These are phyloP conservation scores for Carlito syrichta DNA, from an alignment of 2,113 vertebrate genomes.

Conservation along the genomic window DNA sequence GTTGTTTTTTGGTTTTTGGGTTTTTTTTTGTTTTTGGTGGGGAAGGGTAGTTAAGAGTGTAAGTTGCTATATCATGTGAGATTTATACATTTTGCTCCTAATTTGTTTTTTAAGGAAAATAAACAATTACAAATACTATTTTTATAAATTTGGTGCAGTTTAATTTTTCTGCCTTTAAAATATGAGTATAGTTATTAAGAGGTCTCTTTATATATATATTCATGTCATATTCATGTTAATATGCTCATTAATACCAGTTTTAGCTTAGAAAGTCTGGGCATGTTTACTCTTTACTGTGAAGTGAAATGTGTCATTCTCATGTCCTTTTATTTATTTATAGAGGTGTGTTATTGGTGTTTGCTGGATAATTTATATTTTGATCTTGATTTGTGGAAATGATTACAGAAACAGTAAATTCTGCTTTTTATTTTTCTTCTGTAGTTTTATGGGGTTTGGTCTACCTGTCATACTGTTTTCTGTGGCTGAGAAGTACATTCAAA, in stretches of 20 bases:
- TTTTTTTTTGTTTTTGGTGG: too few relatives aligned
- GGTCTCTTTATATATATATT: neutral
- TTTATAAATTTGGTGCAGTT: neutral
- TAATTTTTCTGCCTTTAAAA: neutral
- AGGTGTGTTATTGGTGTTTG: too few relatives aligned
- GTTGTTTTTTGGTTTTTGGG: too few relatives aligned
- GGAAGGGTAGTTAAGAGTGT: neutral
- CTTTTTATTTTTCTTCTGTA: too few relatives aligned
- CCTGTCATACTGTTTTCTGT: neutral
- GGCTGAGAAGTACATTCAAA: neutral
- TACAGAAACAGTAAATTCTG: accelerated
- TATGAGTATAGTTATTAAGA: neutral
- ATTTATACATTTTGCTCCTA: neutral
- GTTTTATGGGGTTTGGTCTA: neutral
- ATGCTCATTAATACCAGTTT: too few relatives aligned
- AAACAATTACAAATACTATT: neutral
- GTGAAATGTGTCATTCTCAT: neutral
- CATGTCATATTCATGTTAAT: neutral
- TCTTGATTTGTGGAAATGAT: neutral
- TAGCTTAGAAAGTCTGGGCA: neutral
- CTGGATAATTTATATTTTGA: neutral
- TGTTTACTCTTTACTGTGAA: accelerated
- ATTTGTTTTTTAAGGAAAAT: neutral
- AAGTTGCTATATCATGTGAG: accelerated
- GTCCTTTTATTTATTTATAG: neutral